Conservation (phyloP, 2,888 invertebrate genomes). For the Lepidocyrtinus sp. region DNA sequence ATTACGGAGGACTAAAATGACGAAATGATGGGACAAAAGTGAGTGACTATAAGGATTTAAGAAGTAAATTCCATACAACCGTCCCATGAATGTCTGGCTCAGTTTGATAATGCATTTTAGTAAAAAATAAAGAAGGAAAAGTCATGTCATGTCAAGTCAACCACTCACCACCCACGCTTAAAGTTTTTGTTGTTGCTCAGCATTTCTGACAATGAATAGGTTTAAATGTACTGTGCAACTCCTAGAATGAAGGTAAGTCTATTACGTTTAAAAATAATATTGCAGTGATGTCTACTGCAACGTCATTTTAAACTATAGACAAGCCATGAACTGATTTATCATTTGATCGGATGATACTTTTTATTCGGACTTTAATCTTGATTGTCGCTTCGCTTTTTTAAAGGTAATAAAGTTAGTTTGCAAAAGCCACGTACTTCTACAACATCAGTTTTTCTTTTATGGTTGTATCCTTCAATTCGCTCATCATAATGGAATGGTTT, state of each 20-base stretch:
- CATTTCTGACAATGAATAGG: conserved; percentile 19
- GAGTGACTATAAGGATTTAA: neutral
- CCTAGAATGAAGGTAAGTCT: no score
- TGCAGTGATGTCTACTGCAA: conserved; percentile 21
- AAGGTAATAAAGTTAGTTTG: no score
- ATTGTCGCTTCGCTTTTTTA: no score
- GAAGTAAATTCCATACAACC: neutral
- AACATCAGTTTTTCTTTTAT: no score
- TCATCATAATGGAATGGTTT: no score
- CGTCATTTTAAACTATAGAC: conserved; percentile 39
- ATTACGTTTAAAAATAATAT: no score
- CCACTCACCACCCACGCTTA: conserved; percentile 54
- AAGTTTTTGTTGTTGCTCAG: conserved; percentile 27
- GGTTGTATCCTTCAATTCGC: no score
- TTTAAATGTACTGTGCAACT: no score
- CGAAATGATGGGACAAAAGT: neutral
- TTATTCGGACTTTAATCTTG: conserved; percentile 7
- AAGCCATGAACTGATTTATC: conserved; percentile 58
- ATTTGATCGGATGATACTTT: conserved; percentile 37
- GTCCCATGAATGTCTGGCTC: conserved; percentile 37
- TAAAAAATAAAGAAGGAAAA: conserved; percentile 56
- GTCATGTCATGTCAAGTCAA: conserved; percentile 62
- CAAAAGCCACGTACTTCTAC: no score
- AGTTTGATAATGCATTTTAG: conserved; percentile 45
- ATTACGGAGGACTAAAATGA: neutral